Evolutionary conservation across 1,140 invertebrate genomes (phyloP).

Genomic region (Nasonia vitripennis): DNA sequence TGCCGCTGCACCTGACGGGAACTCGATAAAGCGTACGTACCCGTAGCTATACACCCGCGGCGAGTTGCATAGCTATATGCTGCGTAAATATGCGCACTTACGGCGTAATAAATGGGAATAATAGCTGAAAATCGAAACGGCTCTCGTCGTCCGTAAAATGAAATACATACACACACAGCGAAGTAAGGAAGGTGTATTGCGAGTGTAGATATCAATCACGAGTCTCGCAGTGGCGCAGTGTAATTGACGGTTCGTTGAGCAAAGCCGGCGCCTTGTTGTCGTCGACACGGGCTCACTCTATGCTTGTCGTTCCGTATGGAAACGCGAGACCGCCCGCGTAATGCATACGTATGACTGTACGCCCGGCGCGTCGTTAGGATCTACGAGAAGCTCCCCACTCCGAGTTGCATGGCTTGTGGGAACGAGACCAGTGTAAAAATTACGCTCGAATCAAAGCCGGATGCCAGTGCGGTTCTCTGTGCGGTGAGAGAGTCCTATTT

Average conservation of each 20-base stretch:
- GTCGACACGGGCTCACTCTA: slow-evolving; percentile 10
- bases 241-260: slow-evolving; percentile 36
- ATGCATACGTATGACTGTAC: neutral
- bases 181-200: neutral
- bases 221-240: neutral
- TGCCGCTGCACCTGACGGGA: slow-evolving; percentile 18
- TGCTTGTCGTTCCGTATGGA: slow-evolving; percentile 9
- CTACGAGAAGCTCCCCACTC: too few relatives aligned
- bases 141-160: too few relatives aligned
- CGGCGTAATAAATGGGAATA: neutral
- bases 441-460: neutral
- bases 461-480: neutral
- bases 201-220: slow-evolving; percentile 14
- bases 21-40: slow-evolving; percentile 21
- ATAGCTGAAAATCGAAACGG: too few relatives aligned
- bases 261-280: slow-evolving; percentile 29
- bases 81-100: neutral
- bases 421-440: neutral
- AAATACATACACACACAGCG: too few relatives aligned
- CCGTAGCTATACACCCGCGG: neutral
- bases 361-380: neutral
- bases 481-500: neutral
- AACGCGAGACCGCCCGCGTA: neutral
- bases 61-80: neutral
- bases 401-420: neutral